These are phyloP conservation scores for Pocillopora verrucosa DNA, from an alignment of 64 coral and sea anemone species.

Conservation along the genomic window DNA sequence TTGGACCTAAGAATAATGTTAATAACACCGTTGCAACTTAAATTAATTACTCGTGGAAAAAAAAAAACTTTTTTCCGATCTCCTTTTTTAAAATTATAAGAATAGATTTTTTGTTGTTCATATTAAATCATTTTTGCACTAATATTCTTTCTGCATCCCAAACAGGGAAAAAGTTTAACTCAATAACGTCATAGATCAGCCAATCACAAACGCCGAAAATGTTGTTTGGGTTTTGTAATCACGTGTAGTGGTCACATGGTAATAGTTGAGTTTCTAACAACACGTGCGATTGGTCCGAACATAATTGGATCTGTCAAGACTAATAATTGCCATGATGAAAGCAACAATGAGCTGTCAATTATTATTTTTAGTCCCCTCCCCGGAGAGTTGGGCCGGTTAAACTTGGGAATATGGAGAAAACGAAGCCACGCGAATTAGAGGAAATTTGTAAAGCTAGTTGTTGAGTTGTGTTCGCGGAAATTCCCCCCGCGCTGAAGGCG, in stretches of 20 bases:
- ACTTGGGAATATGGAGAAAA: conserved; percentile 61
- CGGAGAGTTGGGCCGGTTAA: conserved; percentile 59
- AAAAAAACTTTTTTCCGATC: neutral
- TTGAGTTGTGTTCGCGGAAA: conserved; percentile 48
- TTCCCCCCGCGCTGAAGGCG: conserved; percentile 40
- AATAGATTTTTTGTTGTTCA: neutral
- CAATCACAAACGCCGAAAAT: conserved; percentile 42
- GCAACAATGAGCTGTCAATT: conserved; percentile 78
- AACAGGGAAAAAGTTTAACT: neutral
- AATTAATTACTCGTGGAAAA: neutral
- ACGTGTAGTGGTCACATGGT: conserved; percentile 58
- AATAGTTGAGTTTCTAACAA: conserved; percentile 23
- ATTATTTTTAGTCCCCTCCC: conserved; percentile 61
- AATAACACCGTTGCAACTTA: neutral
- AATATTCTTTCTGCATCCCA: neutral
- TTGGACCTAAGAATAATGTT: neutral
- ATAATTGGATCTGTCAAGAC: conserved; percentile 76
- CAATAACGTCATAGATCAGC: conserved; percentile 33
- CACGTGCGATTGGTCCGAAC: conserved; percentile 36
- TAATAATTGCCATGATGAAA: conserved; percentile 88
- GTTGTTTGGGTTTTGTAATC: conserved; percentile 55
- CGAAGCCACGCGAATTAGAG: conserved; percentile 73
- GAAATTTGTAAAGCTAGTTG: conserved; percentile 56
- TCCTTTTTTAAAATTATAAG: neutral
- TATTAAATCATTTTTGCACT: neutral